Evolutionary conservation across 2,888 invertebrate genomes (phyloP).

Genomic region (Dexiosoma caninum): DNA sequence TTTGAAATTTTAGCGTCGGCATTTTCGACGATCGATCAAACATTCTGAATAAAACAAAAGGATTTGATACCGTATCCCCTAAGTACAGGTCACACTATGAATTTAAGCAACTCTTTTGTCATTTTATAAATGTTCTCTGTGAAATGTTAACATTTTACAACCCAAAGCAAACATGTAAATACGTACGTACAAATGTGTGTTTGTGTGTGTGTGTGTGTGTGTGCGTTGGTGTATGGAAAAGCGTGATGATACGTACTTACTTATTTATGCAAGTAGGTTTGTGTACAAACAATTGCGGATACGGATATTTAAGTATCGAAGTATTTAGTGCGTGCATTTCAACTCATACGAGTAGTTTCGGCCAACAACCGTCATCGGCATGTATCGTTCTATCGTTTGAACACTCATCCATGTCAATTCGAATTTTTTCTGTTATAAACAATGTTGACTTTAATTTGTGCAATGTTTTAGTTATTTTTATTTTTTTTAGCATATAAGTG

Average conservation of each 20-base stretch:
- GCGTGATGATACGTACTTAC: conserved; percentile 27
- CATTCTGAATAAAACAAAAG: conserved; percentile 36
- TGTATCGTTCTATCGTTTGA: conserved; percentile 39
- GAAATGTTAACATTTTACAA: conserved; percentile 42
- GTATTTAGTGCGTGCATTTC: conserved; percentile 42
- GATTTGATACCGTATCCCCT: conserved; percentile 32
- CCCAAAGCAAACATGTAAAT: conserved; percentile 28
- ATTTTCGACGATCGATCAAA: conserved; percentile 34
- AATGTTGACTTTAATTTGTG: conserved; percentile 61
- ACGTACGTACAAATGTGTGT: too few species aligned
- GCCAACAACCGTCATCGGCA: conserved; percentile 1
- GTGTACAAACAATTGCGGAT: conserved; percentile 45
- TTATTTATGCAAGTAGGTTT: too few species aligned
- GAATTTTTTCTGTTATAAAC: conserved; percentile 61
- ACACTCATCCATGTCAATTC: conserved; percentile 58
- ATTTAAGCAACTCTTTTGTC: conserved; percentile 38
- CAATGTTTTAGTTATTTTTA: conserved; percentile 53
- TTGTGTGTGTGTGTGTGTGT: too few species aligned
- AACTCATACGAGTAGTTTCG: neutral
- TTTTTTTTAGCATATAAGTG: conserved; percentile 74
- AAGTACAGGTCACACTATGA: neutral
- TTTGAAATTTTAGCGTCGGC: conserved; percentile 38
- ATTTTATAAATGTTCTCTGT: conserved; percentile 4
- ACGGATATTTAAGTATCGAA: conserved; percentile 48
- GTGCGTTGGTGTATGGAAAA: conserved; percentile 18